Evolutionary conservation across 2,113 vertebrate species (phyloP).

Genomic region (Egretta garzetta): DNA sequence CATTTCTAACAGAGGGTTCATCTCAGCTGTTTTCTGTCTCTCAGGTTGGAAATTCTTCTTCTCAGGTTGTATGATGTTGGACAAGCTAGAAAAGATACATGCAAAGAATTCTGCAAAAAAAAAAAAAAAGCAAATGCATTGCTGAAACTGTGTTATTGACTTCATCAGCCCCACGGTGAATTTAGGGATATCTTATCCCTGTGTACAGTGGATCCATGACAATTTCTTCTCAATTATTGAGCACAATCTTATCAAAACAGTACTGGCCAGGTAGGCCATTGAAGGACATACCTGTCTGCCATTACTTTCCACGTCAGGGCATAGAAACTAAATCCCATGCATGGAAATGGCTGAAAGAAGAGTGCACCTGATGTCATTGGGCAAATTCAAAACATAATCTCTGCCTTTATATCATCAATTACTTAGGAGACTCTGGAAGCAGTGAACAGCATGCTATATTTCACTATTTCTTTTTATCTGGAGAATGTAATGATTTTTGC

Average conservation of each 20-base stretch:
- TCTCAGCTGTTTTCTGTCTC: not conserved
- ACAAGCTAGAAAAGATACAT: not conserved
- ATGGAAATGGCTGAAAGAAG: not conserved
- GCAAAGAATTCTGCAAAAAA: not conserved
- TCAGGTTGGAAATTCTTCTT: not conserved
- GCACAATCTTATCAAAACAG: not conserved
- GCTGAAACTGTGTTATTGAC: not conserved
- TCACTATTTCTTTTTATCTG: not conserved
- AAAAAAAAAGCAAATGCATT: not conserved
- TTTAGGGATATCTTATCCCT: not conserved
- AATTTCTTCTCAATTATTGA: not conserved
- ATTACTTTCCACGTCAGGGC: accelerated
- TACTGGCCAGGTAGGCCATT: too few species aligned
- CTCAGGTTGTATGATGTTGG: not conserved
- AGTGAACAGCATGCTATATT: not conserved
- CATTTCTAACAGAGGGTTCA: not conserved
- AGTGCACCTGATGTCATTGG: not conserved
- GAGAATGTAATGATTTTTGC: not conserved
- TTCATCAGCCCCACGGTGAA: accelerated
- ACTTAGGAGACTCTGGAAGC: not conserved
- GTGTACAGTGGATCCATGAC: not conserved
- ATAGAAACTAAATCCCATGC: not conserved
- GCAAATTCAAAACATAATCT: not conserved
- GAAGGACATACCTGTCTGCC: not conserved
- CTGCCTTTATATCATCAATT: not conserved